Evolutionary conservation across 2,113 vertebrate genomes (phyloP).

Genomic region (Tupaia chinensis): DNA sequence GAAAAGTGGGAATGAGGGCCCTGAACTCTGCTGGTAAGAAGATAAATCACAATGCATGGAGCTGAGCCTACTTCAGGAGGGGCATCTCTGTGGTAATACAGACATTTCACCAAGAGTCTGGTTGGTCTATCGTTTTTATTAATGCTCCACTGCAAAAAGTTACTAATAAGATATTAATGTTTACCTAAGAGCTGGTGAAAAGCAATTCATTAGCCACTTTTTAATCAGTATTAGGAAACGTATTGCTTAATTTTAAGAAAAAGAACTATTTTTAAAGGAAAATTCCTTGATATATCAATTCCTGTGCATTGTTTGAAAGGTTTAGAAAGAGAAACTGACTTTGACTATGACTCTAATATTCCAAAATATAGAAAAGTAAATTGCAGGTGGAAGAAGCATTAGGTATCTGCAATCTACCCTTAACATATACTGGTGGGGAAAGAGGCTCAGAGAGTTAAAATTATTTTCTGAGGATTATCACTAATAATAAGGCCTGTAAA

Average conservation of each 20-base stretch:
- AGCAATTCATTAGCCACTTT: slow-evolving; percentile 4
- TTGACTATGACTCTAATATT: not conserved
- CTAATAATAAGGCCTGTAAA: not conserved
- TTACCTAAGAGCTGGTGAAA: not conserved
- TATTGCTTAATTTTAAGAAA: not conserved
- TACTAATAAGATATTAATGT: not conserved
- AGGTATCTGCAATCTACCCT: not conserved
- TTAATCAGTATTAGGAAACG: not conserved
- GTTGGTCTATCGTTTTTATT: not conserved
- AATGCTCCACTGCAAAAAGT: not conserved
- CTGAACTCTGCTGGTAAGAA: no score
- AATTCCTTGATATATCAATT: not conserved
- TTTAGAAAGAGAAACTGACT: not conserved
- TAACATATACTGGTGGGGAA: not conserved
- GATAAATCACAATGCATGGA: accelerated
- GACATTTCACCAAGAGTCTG: not conserved
- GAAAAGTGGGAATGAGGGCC: not conserved
- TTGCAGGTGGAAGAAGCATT: not conserved
- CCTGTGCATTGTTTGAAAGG: not conserved
- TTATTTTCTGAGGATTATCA: not conserved
- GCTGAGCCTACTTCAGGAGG: not conserved
- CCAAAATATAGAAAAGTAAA: not conserved
- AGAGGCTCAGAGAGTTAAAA: not conserved
- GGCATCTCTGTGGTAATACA: not conserved
- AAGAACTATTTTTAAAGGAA: not conserved